These are phyloP conservation scores for Buceros bicornis DNA, from an alignment of 2,797 vertebrate species.

Conservation along the genomic window DNA sequence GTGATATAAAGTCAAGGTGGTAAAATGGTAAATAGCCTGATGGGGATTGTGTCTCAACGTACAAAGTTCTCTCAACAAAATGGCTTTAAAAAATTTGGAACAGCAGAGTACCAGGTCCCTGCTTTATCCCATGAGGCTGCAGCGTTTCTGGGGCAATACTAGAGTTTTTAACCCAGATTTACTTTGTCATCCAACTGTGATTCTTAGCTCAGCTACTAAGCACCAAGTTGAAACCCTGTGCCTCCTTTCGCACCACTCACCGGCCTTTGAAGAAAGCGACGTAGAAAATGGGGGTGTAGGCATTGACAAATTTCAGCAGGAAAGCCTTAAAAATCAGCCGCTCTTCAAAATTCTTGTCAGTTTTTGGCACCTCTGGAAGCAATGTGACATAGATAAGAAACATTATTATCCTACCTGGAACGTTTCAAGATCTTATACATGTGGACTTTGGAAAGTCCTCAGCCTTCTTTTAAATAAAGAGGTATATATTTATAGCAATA, in stretches of 20 bases:
- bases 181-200: background rate
- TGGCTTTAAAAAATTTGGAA: background rate
- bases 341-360: slow-evolving; percentile 95
- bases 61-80: background rate
- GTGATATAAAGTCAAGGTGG: background rate
- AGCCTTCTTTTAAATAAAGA: background rate
- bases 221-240: background rate
- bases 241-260: slow-evolving; percentile 76
- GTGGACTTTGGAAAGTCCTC: background rate
- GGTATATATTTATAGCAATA: background rate
- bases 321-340: slow-evolving; percentile 96
- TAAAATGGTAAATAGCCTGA: background rate
- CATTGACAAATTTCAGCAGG: slow-evolving; percentile 95
- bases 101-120: background rate
- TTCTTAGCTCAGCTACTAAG: background rate
- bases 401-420: accelerated
- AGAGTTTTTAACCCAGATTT: background rate
- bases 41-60: background rate
- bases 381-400: background rate
- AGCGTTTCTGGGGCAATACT: background rate
- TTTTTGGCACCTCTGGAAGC: slow-evolving; percentile 95
- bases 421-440: background rate
- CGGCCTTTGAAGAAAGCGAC: slow-evolving; percentile 98
- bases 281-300: slow-evolving; percentile 97
- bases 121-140: background rate